Conservation (phyloP, 2,797 vertebrate species). For the Pseudochirops corinnae region DNA sequence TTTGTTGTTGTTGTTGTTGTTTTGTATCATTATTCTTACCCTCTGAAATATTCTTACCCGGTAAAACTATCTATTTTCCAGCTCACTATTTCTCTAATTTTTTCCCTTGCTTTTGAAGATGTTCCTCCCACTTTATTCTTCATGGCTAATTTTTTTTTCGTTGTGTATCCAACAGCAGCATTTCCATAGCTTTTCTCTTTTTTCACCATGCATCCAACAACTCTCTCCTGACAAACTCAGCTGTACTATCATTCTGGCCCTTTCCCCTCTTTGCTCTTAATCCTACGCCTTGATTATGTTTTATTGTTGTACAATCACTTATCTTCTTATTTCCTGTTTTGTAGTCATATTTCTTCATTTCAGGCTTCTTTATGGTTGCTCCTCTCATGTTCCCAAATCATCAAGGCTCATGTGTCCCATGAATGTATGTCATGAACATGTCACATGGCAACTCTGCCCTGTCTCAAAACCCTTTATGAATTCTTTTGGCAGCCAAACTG, state of each 20-base stretch:
- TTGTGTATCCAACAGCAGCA: not conserved
- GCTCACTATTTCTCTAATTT: not conserved
- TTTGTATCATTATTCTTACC: not conserved
- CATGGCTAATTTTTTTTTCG: too few species aligned
- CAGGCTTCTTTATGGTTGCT: not conserved
- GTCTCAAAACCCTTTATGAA: not conserved
- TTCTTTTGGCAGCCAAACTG: fast-evolving
- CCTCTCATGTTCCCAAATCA: not conserved
- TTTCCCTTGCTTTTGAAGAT: too few species aligned
- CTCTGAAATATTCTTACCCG: too few species aligned
- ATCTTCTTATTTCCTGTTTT: not conserved
- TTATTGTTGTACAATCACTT: not conserved
- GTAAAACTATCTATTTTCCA: not conserved
- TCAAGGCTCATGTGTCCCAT: not conserved
- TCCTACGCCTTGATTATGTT: not conserved
- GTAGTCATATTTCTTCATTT: not conserved
- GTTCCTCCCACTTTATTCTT: too few species aligned
- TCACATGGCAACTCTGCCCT: not conserved
- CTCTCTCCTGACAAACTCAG: not conserved
- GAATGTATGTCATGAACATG: not conserved
- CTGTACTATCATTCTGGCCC: not conserved
- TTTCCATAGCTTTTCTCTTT: not conserved
- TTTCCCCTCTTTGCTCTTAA: conserved; percentile 8
- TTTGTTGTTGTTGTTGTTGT: not conserved
- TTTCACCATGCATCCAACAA: not conserved